Evolutionary conservation across 2,797 vertebrate genomes (phyloP), one percentile per base, ranked within the genome.

Genomic region (Heliangelus exortis): DNA sequence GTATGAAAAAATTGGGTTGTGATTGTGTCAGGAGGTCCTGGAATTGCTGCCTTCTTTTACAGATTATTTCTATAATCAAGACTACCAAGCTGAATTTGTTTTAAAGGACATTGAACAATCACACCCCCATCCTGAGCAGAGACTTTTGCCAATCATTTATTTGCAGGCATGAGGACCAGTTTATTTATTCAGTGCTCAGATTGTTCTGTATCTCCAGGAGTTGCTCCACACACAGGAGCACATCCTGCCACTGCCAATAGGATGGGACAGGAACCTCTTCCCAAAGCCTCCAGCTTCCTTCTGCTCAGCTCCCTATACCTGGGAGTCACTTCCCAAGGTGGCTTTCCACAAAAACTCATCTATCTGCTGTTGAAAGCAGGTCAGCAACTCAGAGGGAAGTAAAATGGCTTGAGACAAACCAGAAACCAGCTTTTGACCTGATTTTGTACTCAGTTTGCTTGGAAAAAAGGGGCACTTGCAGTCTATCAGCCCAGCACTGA

Each of bases 261-360:
- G 82, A 81, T 86, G 50, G 55, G 54, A 41, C 74, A 82, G n/a
- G 41, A 89, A 51, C 87, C 48, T 89, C 68, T 87, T 33, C 84
- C 73, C 33, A 74, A 87, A 89, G 75, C 87, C 78, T 77, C 65
- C 78, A 77, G 61, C 75, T 85, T 89, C 90, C 82, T 93, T 87
- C 96, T 83, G 87, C 76, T 92, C 76, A 66, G 55, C 48, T 65
- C 53, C 83, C 36, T 15, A 16, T 20, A 47, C 2, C 8, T 62
- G 78, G 88, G 90, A 94, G 74, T 72, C 1, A 0, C 74, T 93
- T 75, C 73, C 34, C 59, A 59, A n/a, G 2, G 1, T 36, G 55
- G 34, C 25, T 19, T 26, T 51, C 26, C 51, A 59, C 71, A 59
- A 79, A 75, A 59, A 80, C 87, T 72, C 84, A 66, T 79, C 89